These are phyloP conservation scores for Burhinus bistriatus DNA, from an alignment of 2,113 vertebrate species.

Conservation along the genomic window DNA sequence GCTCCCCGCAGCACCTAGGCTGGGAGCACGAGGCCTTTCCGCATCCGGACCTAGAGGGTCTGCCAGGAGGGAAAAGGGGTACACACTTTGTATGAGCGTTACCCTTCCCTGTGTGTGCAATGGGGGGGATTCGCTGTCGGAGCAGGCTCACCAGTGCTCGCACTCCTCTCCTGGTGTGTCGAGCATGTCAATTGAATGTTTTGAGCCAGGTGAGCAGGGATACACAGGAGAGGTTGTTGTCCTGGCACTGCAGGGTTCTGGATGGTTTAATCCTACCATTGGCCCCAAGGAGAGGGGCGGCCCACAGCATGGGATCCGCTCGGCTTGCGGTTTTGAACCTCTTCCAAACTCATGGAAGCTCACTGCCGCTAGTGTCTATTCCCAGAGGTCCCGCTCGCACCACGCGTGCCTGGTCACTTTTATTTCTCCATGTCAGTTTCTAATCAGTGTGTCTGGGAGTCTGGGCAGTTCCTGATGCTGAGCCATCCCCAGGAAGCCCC, in stretches of 20 bases:
- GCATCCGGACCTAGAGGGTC: accelerated
- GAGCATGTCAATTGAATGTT: accelerated
- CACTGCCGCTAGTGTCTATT: accelerated
- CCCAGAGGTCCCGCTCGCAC: accelerated
- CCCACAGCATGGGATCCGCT: accelerated
- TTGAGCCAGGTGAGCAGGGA: no score
- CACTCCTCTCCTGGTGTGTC: accelerated
- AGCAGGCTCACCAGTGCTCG: accelerated
- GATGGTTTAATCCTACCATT: neutral
- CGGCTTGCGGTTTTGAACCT: neutral
- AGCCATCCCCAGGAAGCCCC: accelerated
- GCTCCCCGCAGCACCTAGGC: accelerated
- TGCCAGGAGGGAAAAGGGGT: neutral
- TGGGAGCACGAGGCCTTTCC: neutral
- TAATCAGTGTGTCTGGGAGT: neutral
- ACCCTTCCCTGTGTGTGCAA: no score
- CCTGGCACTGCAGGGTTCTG: neutral
- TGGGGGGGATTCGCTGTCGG: no score
- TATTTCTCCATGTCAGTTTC: neutral
- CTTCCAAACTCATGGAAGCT: neutral
- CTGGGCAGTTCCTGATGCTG: neutral
- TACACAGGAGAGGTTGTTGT: neutral
- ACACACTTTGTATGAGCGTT: accelerated
- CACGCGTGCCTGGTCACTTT: accelerated
- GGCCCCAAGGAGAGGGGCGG: neutral